A percentile compares a stretch with the other conserved stretches of the same genome.
Conservation (phyloP, 2,797 vertebrate genomes). For the Kryptopterus vitreolus region DNA sequence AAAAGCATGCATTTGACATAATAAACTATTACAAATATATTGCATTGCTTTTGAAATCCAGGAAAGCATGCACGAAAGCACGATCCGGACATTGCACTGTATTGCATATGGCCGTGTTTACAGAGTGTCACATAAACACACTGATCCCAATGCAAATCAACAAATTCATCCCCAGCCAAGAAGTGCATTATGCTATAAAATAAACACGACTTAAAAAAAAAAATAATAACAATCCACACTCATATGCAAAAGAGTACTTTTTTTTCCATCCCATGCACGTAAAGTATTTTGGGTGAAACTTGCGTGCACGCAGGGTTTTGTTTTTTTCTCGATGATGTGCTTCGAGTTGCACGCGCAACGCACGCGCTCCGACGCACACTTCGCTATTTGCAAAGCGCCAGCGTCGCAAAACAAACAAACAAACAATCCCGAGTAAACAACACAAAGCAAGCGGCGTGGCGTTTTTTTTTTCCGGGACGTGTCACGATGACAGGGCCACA, state of each 20-base stretch:
- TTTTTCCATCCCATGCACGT: too few relatives aligned
- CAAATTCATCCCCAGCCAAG: neutral
- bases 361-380: too few relatives aligned
- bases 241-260: too few relatives aligned
- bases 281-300: neutral
- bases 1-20: neutral
- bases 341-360: too few relatives aligned
- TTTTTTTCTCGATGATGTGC: too few relatives aligned
- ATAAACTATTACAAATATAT: neutral
- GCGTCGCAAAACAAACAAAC: too few relatives aligned
- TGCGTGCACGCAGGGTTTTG: neutral
- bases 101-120: conserved; percentile 16
- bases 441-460: too few relatives aligned
- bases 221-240: neutral
- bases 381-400: too few relatives aligned
- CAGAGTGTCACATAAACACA: neutral
- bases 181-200: too few relatives aligned
- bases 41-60: neutral
- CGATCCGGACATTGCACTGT: neutral
- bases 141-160: neutral
- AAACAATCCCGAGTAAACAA: neutral
- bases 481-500: conserved; percentile 74
- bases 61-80: too few relatives aligned
- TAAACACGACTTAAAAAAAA: too few relatives aligned
- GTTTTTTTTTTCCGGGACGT: neutral